Evolutionary conservation across 2,113 vertebrate species (phyloP).

Genomic region (Paradoxurus hermaphroditus): DNA sequence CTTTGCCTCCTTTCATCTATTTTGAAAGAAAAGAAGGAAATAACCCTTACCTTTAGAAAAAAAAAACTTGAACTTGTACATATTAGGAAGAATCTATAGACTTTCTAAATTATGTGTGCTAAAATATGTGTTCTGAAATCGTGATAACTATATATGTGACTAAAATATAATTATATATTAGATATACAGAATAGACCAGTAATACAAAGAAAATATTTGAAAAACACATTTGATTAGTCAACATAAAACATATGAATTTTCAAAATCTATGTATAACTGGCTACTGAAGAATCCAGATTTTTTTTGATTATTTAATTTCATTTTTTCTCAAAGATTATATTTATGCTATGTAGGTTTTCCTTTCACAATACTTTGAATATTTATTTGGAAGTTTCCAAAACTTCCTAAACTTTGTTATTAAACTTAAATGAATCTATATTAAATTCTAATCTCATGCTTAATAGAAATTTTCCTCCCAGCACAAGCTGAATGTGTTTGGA

Average conservation of each 20-base stretch:
- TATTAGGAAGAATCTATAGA: not conserved
- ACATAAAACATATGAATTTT: not conserved
- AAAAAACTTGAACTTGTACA: not conserved
- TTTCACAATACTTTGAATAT: not conserved
- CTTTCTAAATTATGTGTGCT: not conserved
- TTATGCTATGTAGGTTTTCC: not conserved
- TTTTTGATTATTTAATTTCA: not conserved
- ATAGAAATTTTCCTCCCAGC: not conserved
- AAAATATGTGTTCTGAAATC: too few species aligned
- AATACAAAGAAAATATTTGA: not conserved
- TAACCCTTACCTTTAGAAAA: not conserved
- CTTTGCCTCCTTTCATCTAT: not conserved
- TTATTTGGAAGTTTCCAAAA: not conserved
- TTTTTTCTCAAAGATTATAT: not conserved
- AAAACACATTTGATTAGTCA: not conserved
- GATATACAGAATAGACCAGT: not conserved
- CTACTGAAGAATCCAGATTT: not conserved
- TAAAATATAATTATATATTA: not conserved
- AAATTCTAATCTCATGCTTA: not conserved
- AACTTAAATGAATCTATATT: not conserved
- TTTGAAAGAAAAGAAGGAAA: slow-evolving; percentile 12
- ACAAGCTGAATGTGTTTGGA: not conserved
- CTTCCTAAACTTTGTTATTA: not conserved
- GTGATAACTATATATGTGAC: not conserved
- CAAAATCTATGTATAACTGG: not conserved